A percentile compares a stretch with the other conserved stretches of the same genome.
Evolutionary conservation across 2,888 invertebrate species (phyloP).

Genomic region (Napeogenes sylphis): DNA sequence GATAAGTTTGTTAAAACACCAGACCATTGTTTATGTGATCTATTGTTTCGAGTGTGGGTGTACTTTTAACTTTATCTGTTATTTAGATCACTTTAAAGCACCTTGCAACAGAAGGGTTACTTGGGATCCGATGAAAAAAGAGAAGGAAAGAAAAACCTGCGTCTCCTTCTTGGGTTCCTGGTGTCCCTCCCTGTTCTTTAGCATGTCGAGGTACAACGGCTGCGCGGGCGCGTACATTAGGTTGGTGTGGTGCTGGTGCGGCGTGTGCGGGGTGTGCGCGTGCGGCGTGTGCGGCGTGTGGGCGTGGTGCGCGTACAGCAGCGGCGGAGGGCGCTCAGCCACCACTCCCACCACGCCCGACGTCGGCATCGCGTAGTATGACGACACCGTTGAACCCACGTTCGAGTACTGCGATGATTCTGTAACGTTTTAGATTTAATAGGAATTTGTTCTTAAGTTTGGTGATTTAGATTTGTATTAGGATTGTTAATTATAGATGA

Average conservation of each 20-base stretch:
- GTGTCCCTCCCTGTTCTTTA: conserved; percentile 63
- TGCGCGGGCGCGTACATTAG: conserved; percentile 65
- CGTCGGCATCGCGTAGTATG: conserved; percentile 67
- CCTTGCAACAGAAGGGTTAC: too few species aligned
- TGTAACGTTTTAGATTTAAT: conserved; percentile 37
- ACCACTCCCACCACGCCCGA: conserved; percentile 65
- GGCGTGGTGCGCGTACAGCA: conserved; percentile 65
- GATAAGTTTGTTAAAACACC: too few species aligned
- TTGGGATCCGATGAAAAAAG: too few species aligned
- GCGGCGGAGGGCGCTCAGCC: conserved; percentile 62
- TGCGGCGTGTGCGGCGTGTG: conserved; percentile 60
- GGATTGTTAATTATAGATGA: conserved; percentile 1
- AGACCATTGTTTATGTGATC: too few species aligned
- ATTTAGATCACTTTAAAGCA: too few species aligned
- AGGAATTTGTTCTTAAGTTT: neutral
- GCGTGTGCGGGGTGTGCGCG: conserved; percentile 55
- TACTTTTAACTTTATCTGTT: too few species aligned
- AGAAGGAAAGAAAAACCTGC: conserved; percentile 43
- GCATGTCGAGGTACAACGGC: conserved; percentile 65
- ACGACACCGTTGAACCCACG: conserved; percentile 52
- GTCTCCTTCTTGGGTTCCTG: conserved; percentile 64
- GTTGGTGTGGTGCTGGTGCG: conserved; percentile 56
- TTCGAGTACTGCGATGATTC: conserved; percentile 66
- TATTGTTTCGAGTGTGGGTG: too few species aligned
- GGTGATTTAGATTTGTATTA: neutral